Evolutionary conservation across 2,797 vertebrate genomes (phyloP).

Genomic region (Megaceryle alcyon): DNA sequence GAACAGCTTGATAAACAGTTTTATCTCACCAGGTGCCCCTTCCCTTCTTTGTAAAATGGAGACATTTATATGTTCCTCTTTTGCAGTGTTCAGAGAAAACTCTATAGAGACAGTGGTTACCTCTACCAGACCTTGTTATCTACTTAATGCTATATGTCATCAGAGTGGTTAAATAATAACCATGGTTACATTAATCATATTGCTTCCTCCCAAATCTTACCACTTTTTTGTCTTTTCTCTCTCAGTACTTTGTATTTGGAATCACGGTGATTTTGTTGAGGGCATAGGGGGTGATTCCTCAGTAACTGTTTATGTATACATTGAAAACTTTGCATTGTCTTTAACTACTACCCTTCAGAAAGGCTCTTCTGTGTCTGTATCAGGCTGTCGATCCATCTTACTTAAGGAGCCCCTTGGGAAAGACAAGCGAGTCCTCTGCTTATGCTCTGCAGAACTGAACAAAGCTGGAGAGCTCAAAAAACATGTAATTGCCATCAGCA

Average conservation of each 20-base stretch:
- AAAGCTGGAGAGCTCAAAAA: background rate
- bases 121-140: background rate
- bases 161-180: background rate
- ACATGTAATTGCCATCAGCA: background rate
- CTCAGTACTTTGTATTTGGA: background rate
- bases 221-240: background rate
- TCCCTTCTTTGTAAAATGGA: background rate
- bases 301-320: accelerated
- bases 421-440: background rate
- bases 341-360: background rate
- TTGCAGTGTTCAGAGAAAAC: background rate
- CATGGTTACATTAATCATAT: background rate
- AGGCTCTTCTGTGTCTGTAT: background rate
- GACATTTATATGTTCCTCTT: background rate
- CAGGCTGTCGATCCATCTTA: accelerated
- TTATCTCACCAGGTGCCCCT: background rate
- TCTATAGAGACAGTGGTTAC: background rate
- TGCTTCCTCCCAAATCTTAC: background rate
- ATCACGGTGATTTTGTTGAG: background rate
- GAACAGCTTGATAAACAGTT: background rate
- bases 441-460: background rate
- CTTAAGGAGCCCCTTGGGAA: background rate
- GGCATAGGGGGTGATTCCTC: background rate
- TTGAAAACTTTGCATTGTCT: background rate
- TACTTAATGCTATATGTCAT: background rate